These are phyloP conservation scores for Schizaphis graminum DNA, from an alignment of 2,888 invertebrate genomes.

Conservation along the genomic window DNA sequence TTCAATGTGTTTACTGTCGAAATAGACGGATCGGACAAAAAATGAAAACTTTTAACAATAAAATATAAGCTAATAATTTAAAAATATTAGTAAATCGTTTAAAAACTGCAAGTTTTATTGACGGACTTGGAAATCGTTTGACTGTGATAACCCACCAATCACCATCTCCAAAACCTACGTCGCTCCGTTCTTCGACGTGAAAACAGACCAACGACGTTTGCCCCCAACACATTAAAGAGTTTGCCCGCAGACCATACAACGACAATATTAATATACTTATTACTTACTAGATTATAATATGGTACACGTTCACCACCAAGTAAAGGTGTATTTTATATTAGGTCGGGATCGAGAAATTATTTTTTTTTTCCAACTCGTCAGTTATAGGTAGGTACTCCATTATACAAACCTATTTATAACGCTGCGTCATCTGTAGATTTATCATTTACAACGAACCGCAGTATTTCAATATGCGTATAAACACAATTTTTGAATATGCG, in stretches of 20 bases:
- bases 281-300: not conserved
- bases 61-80: not conserved
- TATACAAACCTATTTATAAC: not conserved
- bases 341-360: not conserved
- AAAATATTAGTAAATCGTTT: not conserved
- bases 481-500: not conserved
- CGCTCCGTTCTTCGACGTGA: not conserved
- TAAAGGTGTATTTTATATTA: not conserved
- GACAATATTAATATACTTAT: not conserved
- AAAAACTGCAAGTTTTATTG: not conserved
- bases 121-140: not conserved
- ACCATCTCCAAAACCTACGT: not conserved
- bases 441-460: not conserved
- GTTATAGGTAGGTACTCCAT: not conserved
- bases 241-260: not conserved
- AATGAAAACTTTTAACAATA: not conserved
- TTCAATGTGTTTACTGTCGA: no score
- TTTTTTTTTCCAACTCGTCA: not conserved
- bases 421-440: not conserved
- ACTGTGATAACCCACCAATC: not conserved
- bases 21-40: not conserved
- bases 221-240: not conserved
- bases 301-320: not conserved
- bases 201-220: not conserved
- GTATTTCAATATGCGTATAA: not conserved